phyloP scores from a whole-genome alignment of 2,888 invertebrate genomes.

The Drosophila kambysellisi region DNA sequence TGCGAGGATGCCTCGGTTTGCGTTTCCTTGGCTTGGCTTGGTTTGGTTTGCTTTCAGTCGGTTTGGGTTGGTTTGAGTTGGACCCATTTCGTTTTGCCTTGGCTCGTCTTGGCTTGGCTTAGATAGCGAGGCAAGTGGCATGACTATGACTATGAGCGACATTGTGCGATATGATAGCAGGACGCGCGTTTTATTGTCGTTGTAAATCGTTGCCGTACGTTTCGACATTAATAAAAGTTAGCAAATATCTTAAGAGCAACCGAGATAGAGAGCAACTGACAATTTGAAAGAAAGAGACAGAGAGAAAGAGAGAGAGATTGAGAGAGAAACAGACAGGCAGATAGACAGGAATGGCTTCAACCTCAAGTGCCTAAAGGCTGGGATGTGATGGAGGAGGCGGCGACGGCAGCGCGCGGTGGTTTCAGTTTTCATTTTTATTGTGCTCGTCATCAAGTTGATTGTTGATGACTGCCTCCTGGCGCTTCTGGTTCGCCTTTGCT shows the following conservation, averaged over 20 bases:
- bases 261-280: constrained; percentile 34
- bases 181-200: constrained; percentile 80
- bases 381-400: background rate
- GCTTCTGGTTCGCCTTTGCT: constrained; percentile 18
- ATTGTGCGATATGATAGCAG: constrained; percentile 80
- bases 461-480: constrained; percentile 76
- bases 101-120: constrained; percentile 57
- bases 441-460: constrained; percentile 80
- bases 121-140: constrained; percentile 71
- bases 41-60: constrained; percentile 2
- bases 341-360: constrained; percentile 39
- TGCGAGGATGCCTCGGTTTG: constrained; percentile 53
- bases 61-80: constrained; percentile 16
- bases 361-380: constrained; percentile 55
- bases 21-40: constrained; percentile 11
- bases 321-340: constrained; percentile 9
- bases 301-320: constrained; percentile 20
- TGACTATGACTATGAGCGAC: constrained; percentile 79
- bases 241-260: constrained; percentile 72
- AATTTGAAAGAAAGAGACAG: constrained; percentile 20
- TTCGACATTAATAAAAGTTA: constrained; percentile 81
- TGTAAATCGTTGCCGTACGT: constrained; percentile 81
- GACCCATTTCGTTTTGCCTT: constrained; percentile 5
- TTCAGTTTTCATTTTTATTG: constrained; percentile 79
- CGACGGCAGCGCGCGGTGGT: constrained; percentile 41